Base-by-base conservation (phyloP, 2,113 vertebrate species). In the Daphoenositta chrysoptera region DNA sequence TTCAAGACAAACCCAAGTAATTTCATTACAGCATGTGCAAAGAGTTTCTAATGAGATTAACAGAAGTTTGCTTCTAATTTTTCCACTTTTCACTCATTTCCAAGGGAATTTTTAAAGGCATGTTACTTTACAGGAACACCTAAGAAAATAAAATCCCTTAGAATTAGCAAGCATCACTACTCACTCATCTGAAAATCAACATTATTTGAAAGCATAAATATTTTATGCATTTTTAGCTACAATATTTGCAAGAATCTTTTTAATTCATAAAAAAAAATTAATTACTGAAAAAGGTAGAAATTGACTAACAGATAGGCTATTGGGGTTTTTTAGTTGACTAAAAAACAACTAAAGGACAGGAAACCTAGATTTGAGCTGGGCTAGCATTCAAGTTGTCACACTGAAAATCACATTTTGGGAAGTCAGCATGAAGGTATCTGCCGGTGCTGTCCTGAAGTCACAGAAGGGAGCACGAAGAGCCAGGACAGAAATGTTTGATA, bases 291-390 rank as follows among this genome's bases (percentile, higher is more conserved):
- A 65, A 19, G 0, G 3, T 47, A 33, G n/a, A n/a, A 65, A 35
- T 45, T 58, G 4, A 35, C 14, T 20, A 42, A 58, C 13, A 66
- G 5, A 10, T 82, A 13, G 5, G 20, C 12, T 47, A 6, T 5
- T 45, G 10, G 0, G 3, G 2, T 3, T 2, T 19, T 63, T 71
- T 18, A 37, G 4, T 19, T 56, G 9, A 58, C n/a, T 16, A 9
- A 57, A 57, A 57, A 23, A 23, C 20, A 22, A 6, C 54, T 23
- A 15, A 57, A 57, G 33, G 37, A 28, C 28, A 63, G 23, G 13
- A 82, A 88, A 42, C 8, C 8, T 60, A 37, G 20, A 10, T 18
- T 51, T 0, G 1, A 56, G 2, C 20, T 50, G 11, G 30, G 7
- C 17, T 77, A 14, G 48, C 48, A 31, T 48, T 77, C 47, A 61